Base-by-base conservation (phyloP, 1,140 invertebrate genomes). In the Tyrophagus putrescentiae region DNA sequence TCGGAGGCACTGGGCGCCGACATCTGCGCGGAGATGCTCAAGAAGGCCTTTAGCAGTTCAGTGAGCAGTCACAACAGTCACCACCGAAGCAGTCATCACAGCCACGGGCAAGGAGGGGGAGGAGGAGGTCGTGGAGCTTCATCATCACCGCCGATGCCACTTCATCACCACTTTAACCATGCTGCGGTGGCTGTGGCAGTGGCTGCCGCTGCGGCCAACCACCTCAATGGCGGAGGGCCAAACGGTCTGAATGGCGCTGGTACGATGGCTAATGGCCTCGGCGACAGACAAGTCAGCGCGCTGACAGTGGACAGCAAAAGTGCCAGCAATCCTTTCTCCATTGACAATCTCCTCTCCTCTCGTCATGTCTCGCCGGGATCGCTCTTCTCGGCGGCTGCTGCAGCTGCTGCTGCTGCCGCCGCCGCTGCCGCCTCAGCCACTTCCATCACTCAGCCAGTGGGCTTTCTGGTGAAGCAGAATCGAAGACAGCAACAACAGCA, bases 1-100 rank as follows among this genome's bases (percentile, higher is more conserved):
- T 13, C 27, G 13, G 67, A 66, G 11, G 54, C 61, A 1, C 54
- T 68, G 48, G 62, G 58, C 11, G 57, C 67, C 29, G 64, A 67
- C 21, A 62, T 65, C 2, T 54, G 52, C 39, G 36, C 13, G 27
- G 64, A 62, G 16, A 33, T 66, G 1, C 41, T 68, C 44, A 60
- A 25, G 11, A 65, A 65, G 31, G 33, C 60, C 11, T 18, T 50
- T 25, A 25, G 21, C n/a, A 16, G 6, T 13, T 50, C 16, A 7
- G 28, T 9, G 6, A 1, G 6, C 13, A 23, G 21, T 11, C 27
- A 21, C 21, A 50, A 34, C 23, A 21, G n/a, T 21, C 18, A 18
- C 16, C 23, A n/a, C 25, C n/a, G n/a, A 18, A 32, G 18, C 52
- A 54, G 11, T n/a, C n/a, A n/a, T n/a, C n/a, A n/a, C n/a, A n/a